Percentiles rank a stretch among this genome's conserved stretches.
Conservation (phyloP, 2,888 invertebrate genomes). For the Drosophila histrio region DNA sequence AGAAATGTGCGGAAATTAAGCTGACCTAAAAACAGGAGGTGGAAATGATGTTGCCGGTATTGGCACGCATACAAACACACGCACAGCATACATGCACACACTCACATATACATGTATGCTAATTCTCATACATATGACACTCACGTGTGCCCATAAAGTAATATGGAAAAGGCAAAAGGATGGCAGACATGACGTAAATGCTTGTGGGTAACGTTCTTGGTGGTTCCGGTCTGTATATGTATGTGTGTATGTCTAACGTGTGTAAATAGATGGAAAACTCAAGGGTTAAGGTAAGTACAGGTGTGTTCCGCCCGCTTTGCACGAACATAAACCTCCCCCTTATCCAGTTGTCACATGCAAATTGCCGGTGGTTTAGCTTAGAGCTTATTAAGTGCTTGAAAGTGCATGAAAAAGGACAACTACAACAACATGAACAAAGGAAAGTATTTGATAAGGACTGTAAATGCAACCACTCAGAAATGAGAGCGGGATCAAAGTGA, state of each 20-base stretch:
- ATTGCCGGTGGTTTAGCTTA: slow-evolving; percentile 62
- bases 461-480: slow-evolving; percentile 52
- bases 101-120: slow-evolving; percentile 8
- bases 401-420: slow-evolving; percentile 60
- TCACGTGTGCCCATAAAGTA: slow-evolving; percentile 13
- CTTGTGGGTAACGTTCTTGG: background rate
- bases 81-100: background rate
- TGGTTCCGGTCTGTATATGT: slow-evolving; percentile 1
- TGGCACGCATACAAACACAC: slow-evolving; percentile 9
- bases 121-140: slow-evolving; percentile 45
- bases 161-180: slow-evolving; percentile 30
- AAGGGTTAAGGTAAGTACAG: slow-evolving; percentile 69
- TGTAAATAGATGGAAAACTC: slow-evolving; percentile 67
- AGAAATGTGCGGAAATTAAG: slow-evolving; percentile 49
- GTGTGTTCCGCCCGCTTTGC: slow-evolving; percentile 34
- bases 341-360: slow-evolving; percentile 45
- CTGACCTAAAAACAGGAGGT: slow-evolving; percentile 71
- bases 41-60: slow-evolving; percentile 24
- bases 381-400: slow-evolving; percentile 76
- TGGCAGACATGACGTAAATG: slow-evolving; percentile 47
- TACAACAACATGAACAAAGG: background rate
- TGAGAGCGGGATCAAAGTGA: slow-evolving; percentile 30
- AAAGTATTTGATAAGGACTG: slow-evolving; percentile 25
- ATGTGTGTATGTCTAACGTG: slow-evolving; percentile 3
- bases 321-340: background rate